These are phyloP conservation scores for Macrobrachium nipponense DNA, from an alignment of 1,140 invertebrate genomes.

Conservation along the genomic window DNA sequence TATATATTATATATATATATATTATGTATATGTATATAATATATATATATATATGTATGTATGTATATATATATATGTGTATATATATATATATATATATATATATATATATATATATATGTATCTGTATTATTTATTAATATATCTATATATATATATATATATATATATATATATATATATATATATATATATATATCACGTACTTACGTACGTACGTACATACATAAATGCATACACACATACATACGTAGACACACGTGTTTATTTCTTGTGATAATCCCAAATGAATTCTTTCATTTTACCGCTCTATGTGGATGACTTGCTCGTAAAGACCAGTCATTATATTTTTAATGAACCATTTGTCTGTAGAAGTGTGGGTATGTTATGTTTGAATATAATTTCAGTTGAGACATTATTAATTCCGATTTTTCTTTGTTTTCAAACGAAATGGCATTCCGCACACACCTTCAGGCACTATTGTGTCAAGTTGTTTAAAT, in stretches of 20 bases:
- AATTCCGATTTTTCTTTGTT: too few relatives aligned
- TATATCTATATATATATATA: neutral
- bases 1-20: too few relatives aligned
- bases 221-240: neutral
- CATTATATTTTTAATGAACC: too few relatives aligned
- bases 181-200: neutral
- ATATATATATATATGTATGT: too few relatives aligned
- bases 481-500: too few relatives aligned
- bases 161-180: neutral
- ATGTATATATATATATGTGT: neutral
- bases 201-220: neutral
- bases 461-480: too few relatives aligned
- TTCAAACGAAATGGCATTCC: too few relatives aligned
- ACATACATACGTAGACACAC: neutral
- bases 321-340: neutral
- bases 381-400: too few relatives aligned
- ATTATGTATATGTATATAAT: too few relatives aligned
- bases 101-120: conserved; percentile 1
- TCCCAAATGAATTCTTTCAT: neutral
- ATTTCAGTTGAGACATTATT: too few relatives aligned
- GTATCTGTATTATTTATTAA: neutral
- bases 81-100: neutral
- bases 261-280: too few relatives aligned
- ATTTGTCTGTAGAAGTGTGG: neutral
- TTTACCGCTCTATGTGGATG: neutral